These are phyloP conservation scores for Pecten maximus DNA, from an alignment of 2,888 invertebrate species.

Conservation along the genomic window DNA sequence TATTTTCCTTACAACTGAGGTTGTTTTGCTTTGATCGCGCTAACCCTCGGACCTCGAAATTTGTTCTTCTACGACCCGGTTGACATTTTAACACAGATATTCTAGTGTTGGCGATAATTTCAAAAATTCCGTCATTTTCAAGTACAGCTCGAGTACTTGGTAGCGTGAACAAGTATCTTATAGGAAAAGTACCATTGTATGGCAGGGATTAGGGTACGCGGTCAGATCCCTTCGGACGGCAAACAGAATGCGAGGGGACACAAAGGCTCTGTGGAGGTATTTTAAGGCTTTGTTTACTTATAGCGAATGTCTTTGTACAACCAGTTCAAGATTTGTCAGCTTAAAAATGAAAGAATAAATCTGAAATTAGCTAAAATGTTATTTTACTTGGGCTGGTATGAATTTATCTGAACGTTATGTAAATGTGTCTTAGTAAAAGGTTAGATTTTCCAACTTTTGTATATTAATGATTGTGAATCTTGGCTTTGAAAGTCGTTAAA, in stretches of 20 bases:
- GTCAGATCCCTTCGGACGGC: constrained; percentile 33
- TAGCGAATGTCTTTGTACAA: not conserved
- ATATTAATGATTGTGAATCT: not conserved
- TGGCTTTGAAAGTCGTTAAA: not conserved
- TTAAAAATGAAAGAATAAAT: not conserved
- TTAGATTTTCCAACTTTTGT: not conserved
- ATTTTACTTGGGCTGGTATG: not conserved
- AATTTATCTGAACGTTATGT: not conserved
- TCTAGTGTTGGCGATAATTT: not conserved
- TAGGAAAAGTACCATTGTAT: not conserved
- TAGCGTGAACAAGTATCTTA: constrained; percentile 2
- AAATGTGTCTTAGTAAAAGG: not conserved
- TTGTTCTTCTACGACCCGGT: not conserved
- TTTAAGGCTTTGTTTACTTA: constrained; percentile 17
- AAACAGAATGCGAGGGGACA: not conserved
- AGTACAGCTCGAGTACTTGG: not conserved
- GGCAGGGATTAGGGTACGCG: not conserved
- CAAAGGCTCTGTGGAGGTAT: not conserved
- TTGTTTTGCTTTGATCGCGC: not conserved
- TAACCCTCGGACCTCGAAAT: not conserved
- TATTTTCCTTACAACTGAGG: not conserved
- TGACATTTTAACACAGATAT: not conserved
- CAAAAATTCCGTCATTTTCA: constrained; percentile 10
- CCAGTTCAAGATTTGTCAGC: not conserved
- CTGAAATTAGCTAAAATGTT: not conserved